Percentiles rank a stretch among this genome's conserved stretches.
These are phyloP conservation scores for Pholis gunnellus DNA, from an alignment of 2,113 vertebrate genomes.

Conservation along the genomic window DNA sequence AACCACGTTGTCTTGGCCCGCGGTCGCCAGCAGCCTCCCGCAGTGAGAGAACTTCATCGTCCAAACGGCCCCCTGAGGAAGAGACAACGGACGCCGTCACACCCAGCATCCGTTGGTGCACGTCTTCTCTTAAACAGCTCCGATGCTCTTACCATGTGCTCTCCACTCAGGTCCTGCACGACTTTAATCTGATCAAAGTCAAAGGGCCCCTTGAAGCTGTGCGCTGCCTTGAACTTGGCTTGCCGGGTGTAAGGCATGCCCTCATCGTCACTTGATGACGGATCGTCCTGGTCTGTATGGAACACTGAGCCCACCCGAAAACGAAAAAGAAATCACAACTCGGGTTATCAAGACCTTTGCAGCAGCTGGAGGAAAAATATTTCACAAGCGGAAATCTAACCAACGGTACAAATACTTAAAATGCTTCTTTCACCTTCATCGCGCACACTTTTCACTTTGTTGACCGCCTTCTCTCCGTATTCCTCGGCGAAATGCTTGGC, in stretches of 20 bases:
- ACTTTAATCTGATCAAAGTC: conserved; percentile 99
- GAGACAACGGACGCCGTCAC: not conserved
- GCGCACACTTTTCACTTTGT: conserved; percentile 98
- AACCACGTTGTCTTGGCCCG: conserved; percentile 97
- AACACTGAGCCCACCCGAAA: conserved; percentile 85
- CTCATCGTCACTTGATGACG: conserved; percentile 97
- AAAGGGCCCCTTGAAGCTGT: conserved; percentile 98
- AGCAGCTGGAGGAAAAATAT: not conserved
- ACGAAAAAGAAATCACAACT: conserved; percentile 11
- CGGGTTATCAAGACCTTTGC: not conserved
- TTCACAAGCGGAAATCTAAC: conserved; percentile 6
- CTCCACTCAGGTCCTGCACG: conserved; percentile 97
- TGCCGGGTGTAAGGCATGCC: conserved; percentile 98
- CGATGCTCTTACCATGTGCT: conserved; percentile 91
- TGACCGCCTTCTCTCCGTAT: conserved; percentile 97
- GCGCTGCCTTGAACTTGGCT: conserved; percentile 97
- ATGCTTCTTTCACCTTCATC: conserved; percentile 88
- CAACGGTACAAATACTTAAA: not conserved
- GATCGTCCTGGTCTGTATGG: conserved; percentile 97
- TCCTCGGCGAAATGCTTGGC: conserved; percentile 97
- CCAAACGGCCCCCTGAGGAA: conserved; percentile 95
- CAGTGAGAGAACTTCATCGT: conserved; percentile 99
- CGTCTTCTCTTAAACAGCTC: not conserved
- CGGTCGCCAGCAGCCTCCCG: conserved; percentile 93
- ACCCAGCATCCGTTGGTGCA: not conserved